These are phyloP conservation scores for Alfaro cultratus DNA, from an alignment of 2,797 vertebrate species.

Conservation along the genomic window DNA sequence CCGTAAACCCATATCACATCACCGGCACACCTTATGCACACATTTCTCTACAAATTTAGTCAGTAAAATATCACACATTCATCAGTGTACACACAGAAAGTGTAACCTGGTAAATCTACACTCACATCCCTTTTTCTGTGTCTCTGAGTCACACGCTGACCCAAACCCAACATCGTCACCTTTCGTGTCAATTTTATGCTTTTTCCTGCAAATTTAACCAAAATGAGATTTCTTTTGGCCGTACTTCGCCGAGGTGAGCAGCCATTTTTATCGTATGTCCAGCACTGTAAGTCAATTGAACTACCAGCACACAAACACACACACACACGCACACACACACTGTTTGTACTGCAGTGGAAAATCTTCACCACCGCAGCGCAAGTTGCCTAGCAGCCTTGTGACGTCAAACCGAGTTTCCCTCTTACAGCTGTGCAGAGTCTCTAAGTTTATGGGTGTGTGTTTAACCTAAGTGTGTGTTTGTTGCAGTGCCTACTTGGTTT, in stretches of 20 bases:
- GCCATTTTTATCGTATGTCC: slow-evolving; percentile 16
- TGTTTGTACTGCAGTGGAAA: slow-evolving; percentile 83
- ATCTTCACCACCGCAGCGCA: slow-evolving; percentile 82
- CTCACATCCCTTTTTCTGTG: slow-evolving; percentile 30
- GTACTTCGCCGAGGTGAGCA: background rate
- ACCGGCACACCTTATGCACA: slow-evolving; percentile 49
- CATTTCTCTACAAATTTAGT: slow-evolving; percentile 3
- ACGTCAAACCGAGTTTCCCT: slow-evolving; percentile 86
- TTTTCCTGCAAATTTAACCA: slow-evolving; percentile 8
- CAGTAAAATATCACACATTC: background rate
- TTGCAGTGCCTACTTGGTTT: slow-evolving; percentile 31
- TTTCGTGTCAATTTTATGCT: background rate
- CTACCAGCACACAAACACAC: slow-evolving; percentile 28
- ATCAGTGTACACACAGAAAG: slow-evolving; percentile 1
- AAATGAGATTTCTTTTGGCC: slow-evolving; percentile 10
- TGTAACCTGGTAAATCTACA: background rate
- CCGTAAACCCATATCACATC: slow-evolving; percentile 16
- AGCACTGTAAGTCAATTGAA: slow-evolving; percentile 45
- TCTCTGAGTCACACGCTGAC: slow-evolving; percentile 10
- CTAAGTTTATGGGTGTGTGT: slow-evolving; percentile 51
- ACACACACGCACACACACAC: slow-evolving; percentile 19
- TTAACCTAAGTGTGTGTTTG: slow-evolving; percentile 7
- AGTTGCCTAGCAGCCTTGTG: slow-evolving; percentile 81
- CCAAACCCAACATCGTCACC: slow-evolving; percentile 10
- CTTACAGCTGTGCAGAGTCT: slow-evolving; percentile 80